phyloP scores from a whole-genome alignment of 2,797 vertebrate genomes.

The Falco naumanni region DNA sequence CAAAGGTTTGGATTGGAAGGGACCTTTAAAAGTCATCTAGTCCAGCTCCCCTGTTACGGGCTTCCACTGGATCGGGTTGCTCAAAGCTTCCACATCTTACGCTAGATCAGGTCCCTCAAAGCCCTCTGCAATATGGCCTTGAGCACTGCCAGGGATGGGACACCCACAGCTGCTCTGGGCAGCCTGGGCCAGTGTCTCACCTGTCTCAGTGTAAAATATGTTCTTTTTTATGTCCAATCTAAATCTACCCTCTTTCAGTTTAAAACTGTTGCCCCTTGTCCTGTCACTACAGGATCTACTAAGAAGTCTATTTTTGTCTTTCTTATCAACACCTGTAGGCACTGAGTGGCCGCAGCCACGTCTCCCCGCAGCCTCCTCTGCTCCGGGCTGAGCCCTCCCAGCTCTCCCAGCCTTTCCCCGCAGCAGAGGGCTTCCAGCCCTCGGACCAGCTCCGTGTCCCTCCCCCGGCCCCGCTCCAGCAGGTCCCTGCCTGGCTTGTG shows the following conservation, averaged over 20 bases:
- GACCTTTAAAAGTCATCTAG: not conserved
- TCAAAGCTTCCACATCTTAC: not conserved
- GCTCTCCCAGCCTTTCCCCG: too few species aligned
- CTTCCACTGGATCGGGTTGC: not conserved
- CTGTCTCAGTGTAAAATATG: too few species aligned
- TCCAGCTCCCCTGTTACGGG: too few species aligned
- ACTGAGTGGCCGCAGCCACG: fast-evolving
- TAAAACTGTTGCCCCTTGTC: too few species aligned
- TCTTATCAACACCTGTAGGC: fast-evolving
- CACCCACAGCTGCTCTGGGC: too few species aligned
- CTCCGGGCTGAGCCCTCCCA: not conserved
- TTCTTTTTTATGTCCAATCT: too few species aligned
- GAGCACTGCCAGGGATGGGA: not conserved
- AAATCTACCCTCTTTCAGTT: too few species aligned
- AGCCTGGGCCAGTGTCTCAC: too few species aligned
- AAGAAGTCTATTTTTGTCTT: not conserved
- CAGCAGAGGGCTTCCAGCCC: too few species aligned
- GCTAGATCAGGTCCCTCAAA: not conserved
- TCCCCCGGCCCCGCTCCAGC: too few species aligned
- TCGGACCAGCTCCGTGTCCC: too few species aligned
- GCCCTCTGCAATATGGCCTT: not conserved
- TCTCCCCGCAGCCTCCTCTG: fast-evolving
- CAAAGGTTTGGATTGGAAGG: not conserved
- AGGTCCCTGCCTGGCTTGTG: too few species aligned
- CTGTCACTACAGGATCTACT: fast-evolving